phyloP scores from a whole-genome alignment of 2,888 invertebrate species.

The Dryadula phaetusa region DNA sequence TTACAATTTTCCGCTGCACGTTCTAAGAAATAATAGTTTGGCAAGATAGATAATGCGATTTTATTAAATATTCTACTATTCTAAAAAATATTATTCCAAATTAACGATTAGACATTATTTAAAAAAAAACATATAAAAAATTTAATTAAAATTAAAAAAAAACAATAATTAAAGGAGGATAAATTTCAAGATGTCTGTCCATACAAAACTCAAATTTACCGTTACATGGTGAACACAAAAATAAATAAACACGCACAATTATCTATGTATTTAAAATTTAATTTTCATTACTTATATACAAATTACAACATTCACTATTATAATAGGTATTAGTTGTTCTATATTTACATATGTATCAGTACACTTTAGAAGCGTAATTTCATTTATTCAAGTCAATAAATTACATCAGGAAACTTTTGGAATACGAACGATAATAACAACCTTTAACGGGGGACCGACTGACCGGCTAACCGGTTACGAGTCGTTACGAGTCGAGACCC shows the following conservation, averaged over 20 bases:
- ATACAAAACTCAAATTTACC: no score
- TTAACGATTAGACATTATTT: no score
- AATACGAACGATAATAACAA: constrained; percentile 70
- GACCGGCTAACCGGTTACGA: constrained; percentile 45
- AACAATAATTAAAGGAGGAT: no score
- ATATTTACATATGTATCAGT: constrained; percentile 83
- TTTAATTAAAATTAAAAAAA: no score
- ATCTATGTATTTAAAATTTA: constrained; percentile 85
- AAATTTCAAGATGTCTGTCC: no score
- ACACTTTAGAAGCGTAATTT: constrained; percentile 84
- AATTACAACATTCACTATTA: constrained; percentile 84
- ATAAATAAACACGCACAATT: constrained; percentile 72
- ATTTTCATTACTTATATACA: constrained; percentile 85
- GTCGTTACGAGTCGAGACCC: constrained; percentile 1
- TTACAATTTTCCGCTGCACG: no score
- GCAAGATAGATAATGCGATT: no score
- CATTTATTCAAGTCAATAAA: constrained; percentile 76
- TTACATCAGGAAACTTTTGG: constrained; percentile 78
- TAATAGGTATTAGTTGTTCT: constrained; percentile 81
- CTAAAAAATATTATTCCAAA: no score
- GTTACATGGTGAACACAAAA: no score
- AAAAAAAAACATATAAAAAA: no score
- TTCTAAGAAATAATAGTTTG: no score
- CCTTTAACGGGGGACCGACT: constrained; percentile 60
- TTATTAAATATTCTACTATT: no score